A percentile compares a stretch with the other conserved stretches of the same genome.
phyloP scores from a whole-genome alignment of 2,888 invertebrate genomes.

The Agapetus fuscipes region DNA sequence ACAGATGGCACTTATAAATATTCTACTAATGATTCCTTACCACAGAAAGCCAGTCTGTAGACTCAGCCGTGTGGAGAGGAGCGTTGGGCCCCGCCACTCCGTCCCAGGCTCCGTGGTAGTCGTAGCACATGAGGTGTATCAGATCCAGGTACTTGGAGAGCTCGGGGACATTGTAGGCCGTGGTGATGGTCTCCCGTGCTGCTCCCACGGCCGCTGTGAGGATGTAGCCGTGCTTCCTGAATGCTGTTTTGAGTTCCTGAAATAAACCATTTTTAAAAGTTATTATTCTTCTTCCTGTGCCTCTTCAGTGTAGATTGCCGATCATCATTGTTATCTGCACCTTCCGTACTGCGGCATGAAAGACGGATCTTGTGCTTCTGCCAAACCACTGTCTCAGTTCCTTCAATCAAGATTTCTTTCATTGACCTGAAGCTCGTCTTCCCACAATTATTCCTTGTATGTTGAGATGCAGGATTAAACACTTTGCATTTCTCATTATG shows the following conservation, averaged over 20 bases:
- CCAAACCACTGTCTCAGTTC: too few species aligned
- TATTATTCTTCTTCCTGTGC: too few species aligned
- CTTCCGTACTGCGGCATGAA: too few species aligned
- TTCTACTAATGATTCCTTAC: conserved; percentile 47
- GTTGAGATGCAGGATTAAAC: too few species aligned
- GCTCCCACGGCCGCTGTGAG: conserved; percentile 79
- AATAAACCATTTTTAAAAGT: conserved; percentile 1
- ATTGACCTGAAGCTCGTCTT: too few species aligned
- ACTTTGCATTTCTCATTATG: too few species aligned
- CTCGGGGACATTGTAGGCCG: conserved; percentile 65
- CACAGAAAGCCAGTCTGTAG: conserved; percentile 53
- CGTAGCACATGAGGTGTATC: conserved; percentile 82
- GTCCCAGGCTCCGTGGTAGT: conserved; percentile 83
- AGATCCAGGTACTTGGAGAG: conserved; percentile 59
- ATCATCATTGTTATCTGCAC: too few species aligned
- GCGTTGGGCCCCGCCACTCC: conserved; percentile 66
- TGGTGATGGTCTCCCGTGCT: conserved; percentile 62
- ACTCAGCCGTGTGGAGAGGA: conserved; percentile 49
- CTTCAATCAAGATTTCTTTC: too few species aligned
- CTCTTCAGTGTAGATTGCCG: too few species aligned
- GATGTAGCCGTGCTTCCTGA: conserved; percentile 56
- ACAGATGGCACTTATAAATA: too few species aligned
- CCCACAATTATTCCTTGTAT: too few species aligned
- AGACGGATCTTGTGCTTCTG: too few species aligned
- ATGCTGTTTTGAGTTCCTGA: conserved; percentile 62